A percentile compares a stretch with the other conserved stretches of the same genome.
These are phyloP conservation scores for Reticulitermes speratus DNA, from an alignment of 1,140 invertebrate species.

Conservation along the genomic window DNA sequence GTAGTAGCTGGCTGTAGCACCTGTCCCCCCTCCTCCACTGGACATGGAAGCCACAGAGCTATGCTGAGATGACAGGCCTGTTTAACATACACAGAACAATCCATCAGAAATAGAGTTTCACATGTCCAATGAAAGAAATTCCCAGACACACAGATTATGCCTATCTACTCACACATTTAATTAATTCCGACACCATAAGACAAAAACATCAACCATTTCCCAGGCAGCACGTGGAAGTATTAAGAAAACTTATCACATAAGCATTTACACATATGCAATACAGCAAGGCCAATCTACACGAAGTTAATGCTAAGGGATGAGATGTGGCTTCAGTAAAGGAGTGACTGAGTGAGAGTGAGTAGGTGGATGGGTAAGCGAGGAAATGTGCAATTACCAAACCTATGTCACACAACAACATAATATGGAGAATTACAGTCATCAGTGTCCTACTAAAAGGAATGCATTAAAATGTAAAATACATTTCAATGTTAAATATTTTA, in stretches of 20 bases:
- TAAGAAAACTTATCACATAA: constrained; percentile 20
- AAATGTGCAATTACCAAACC: neutral
- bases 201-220: neutral
- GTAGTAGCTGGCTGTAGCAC: constrained; percentile 51
- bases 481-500: too few species aligned
- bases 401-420: neutral
- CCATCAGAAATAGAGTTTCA: constrained; percentile 35
- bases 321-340: too few species aligned
- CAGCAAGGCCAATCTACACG: neutral
- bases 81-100: constrained; percentile 32
- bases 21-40: constrained; percentile 54
- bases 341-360: too few species aligned
- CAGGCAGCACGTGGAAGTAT: neutral
- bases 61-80: constrained; percentile 60
- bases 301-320: neutral
- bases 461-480: too few species aligned
- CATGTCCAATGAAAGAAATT: neutral
- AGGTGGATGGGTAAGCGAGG: neutral
- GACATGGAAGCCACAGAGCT: constrained; percentile 65
- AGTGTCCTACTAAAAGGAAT: too few species aligned
- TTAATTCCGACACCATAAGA: neutral
- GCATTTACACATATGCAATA: neutral
- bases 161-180: neutral
- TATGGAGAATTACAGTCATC: too few species aligned
- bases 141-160: neutral